These are phyloP conservation scores for Cyclophora albipunctata DNA, from an alignment of 2,888 invertebrate genomes.

Conservation along the genomic window DNA sequence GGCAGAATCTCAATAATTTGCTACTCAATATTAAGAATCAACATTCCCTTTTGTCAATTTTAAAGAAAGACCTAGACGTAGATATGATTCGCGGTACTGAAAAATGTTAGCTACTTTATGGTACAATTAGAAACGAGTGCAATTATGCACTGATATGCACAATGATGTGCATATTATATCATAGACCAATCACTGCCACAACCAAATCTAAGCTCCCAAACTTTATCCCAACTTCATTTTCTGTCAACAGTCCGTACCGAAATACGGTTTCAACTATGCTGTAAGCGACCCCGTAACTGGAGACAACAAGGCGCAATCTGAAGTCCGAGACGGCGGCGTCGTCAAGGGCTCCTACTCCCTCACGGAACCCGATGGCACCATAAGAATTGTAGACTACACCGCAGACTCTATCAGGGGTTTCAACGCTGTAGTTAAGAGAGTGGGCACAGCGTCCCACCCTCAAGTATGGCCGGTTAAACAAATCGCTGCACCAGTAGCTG, in stretches of 20 bases:
- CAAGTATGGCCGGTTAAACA: conserved; percentile 20
- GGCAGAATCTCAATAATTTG: too few relatives aligned
- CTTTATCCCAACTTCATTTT: too few relatives aligned
- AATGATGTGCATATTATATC: too few relatives aligned
- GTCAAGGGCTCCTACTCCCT: conserved; percentile 67
- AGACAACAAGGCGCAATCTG: conserved; percentile 63
- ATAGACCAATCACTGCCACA: too few relatives aligned
- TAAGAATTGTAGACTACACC: conserved; percentile 59
- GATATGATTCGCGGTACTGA: too few relatives aligned
- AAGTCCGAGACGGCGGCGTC: conserved; percentile 57
- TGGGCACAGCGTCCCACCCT: conserved; percentile 55
- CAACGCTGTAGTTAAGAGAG: conserved; percentile 63
- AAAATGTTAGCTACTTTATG: too few relatives aligned
- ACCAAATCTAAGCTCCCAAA: too few relatives aligned
- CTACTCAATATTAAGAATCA: too few relatives aligned
- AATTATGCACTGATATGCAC: too few relatives aligned
- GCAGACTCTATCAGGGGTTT: conserved; percentile 59
- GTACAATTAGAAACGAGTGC: too few relatives aligned
- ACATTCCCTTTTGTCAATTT: too few relatives aligned
- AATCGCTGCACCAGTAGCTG: conserved; percentile 19
- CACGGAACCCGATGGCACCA: conserved; percentile 61
- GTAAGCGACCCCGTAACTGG: conserved; percentile 66
- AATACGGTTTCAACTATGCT: conserved; percentile 67
- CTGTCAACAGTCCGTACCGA: conserved; percentile 47
- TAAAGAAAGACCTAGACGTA: too few relatives aligned